These are phyloP conservation scores for Tenualosa ilisha DNA, from an alignment of 2,797 vertebrate species.

Conservation along the genomic window DNA sequence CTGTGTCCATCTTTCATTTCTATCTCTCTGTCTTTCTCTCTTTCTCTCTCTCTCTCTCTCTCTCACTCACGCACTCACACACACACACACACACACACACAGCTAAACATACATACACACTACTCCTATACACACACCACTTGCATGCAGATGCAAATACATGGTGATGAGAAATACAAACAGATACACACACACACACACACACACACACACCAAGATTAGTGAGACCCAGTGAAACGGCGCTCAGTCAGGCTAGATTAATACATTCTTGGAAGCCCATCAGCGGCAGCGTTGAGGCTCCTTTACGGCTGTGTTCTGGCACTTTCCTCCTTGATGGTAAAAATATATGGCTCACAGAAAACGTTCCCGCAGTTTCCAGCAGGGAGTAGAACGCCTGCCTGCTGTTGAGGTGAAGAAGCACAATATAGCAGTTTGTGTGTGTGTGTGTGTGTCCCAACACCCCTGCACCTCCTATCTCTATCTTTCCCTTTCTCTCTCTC, in stretches of 20 bases:
- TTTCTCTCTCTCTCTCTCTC: not conserved
- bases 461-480: not conserved
- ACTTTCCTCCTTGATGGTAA: not conserved
- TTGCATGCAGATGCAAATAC: not conserved
- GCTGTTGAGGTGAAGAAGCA: no score
- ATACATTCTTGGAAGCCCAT: conserved; percentile 38
- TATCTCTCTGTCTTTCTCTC: not conserved
- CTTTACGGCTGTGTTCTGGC: conserved; percentile 23
- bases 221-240: conserved; percentile 18
- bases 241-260: conserved; percentile 29
- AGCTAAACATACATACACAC: not conserved
- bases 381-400: no score
- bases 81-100: conserved; percentile 20
- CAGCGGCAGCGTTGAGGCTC: conserved; percentile 34
- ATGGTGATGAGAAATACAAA: not conserved
- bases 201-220: conserved; percentile 15
- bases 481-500: not conserved
- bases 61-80: not conserved
- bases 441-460: not conserved
- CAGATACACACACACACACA: not conserved
- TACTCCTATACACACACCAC: not conserved
- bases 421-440: not conserved
- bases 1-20: not conserved
- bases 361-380: no score
- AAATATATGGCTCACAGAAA: not conserved